Percentiles rank a stretch among this genome's conserved stretches.
Evolutionary conservation across 1,140 invertebrate genomes (phyloP).

Genomic region (Drosophila yakuba): DNA sequence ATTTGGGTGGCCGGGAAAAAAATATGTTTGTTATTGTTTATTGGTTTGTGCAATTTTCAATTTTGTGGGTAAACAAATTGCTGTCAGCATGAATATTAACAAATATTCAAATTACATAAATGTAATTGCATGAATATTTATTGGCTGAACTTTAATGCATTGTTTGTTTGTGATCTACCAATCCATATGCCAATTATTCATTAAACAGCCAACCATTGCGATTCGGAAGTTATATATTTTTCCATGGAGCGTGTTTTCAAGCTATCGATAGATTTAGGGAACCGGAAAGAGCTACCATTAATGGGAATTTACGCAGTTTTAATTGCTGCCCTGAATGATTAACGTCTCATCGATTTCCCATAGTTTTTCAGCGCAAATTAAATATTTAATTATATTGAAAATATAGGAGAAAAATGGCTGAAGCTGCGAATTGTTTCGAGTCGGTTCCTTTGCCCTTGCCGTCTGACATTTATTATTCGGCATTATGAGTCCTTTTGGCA

Average conservation of each 20-base stretch:
- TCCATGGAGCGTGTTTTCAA: background rate
- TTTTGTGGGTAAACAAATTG: conserved; percentile 71
- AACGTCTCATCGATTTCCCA: conserved; percentile 8
- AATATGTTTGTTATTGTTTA: conserved; percentile 43
- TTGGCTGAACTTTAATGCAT: conserved; percentile 38
- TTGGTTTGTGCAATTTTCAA: conserved; percentile 57
- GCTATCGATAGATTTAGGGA: background rate
- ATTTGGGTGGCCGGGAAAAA: conserved; percentile 27
- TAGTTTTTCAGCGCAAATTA: conserved; percentile 6
- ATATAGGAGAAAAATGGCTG: conserved; percentile 8
- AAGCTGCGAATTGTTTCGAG: background rate
- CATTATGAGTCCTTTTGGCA: conserved; percentile 13
- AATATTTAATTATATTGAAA: conserved; percentile 10
- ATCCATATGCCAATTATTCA: conserved; percentile 34
- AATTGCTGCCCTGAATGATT: background rate
- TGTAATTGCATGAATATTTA: conserved; percentile 49
- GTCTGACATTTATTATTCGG: conserved; percentile 30
- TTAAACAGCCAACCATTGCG: conserved; percentile 6
- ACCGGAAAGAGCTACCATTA: background rate
- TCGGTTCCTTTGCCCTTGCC: conserved; percentile 1
- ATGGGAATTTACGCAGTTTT: background rate
- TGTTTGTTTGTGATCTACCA: conserved; percentile 28
- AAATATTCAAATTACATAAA: conserved; percentile 65
- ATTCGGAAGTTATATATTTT: background rate
- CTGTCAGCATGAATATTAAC: conserved; percentile 67